Base-by-base conservation (phyloP, 1,140 invertebrate species). In the Orchestia grillus region DNA sequence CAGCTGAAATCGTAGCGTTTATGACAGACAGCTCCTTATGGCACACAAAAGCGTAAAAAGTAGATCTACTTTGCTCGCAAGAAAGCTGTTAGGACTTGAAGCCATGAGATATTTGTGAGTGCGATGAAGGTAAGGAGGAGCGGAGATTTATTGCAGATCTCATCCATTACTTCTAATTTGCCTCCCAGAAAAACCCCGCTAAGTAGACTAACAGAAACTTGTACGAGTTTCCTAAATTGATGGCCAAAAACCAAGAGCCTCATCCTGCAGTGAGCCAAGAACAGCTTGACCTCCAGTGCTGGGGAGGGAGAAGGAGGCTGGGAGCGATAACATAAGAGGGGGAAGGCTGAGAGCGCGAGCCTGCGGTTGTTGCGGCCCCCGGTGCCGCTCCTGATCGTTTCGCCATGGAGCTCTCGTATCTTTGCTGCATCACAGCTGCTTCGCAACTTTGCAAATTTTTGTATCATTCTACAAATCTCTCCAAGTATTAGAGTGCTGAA, bases 161-260 rank as follows among this genome's bases (percentile, higher is more conserved):
- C 43, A 19, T 44, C 88, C 88, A 90, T 90, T 90, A 42, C 88
- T 90, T 44, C 88, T 90, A 90, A 90, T 90, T 90, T 90, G 88
- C 41, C 88, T 41, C 28, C 88, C n/a, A 90, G 88, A 90, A 90
- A 90, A 90, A 90, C 88, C 4, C 43, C 88, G 88, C 88, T 90
- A 90, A 90, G 88, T 41, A 90, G 88, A 90, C 41, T 42, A 90
- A 90, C 88, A 42, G 88, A 90, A 90, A 90, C 88, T 90, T 90
- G 42, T 90, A 90, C 88, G 88, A 90, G 88, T 90, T 90, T 3
- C 41, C 88, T 77, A 90, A 90, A 90, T 90, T 90, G 88, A 90
- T 90, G 88, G 88, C 41, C 88, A 90, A 90, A 90, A 90, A 90
- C 88, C 88, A 90, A 90, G 88, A 90, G 88, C 88, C 36, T 90